Base-by-base conservation (phyloP, 2,888 invertebrate species). In the Acleris emargana region DNA sequence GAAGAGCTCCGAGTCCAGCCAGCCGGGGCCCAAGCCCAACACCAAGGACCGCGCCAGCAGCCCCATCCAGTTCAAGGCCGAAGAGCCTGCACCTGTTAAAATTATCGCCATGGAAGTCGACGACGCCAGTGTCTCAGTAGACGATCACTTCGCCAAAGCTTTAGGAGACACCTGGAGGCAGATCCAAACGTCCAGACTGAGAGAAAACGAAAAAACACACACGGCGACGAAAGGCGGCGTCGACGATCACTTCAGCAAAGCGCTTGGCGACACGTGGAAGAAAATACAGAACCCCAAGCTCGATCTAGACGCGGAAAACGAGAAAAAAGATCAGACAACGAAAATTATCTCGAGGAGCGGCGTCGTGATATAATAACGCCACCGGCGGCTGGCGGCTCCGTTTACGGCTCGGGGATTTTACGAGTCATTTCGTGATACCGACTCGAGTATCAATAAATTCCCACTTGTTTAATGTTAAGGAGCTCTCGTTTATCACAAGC, bases 221-320 rank as follows among this genome's bases (percentile, higher is more conserved):
- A 68, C 76, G 1, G 75, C 82, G 1, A 81, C 76, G 51, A 87
- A 82, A 70, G 84, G 83, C 42, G 86, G 84, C 20, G 97, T 97
- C 60, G 97, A 98, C 87, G 98, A 98, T 82, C 98, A 98, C 83
- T 98, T 98, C 91, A 97, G 97, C 74, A 97, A 97, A 93, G 97
- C 98, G 0, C 89, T 98, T 55, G 96, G 96, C 18, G 97, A 97
- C 72, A 97, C 97, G 13, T 97, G 97, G 97, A 94, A 94, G 75
- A 95, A 95, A 82, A 90, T 96, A 70, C 95, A 95, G 74, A 93
- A 94, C 67, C 93, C 94, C 57, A 94, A 93, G 76, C 80, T 86
- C 28, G 77, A 80, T 63, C 67, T 82, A 63, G 77, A 83, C 51
- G 73, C 82, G 28, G 85, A 86, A 45, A 77, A 72, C 45, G 82